These are phyloP conservation scores for Orchestes rusci DNA, from an alignment of 2,888 invertebrate genomes.

Conservation along the genomic window DNA sequence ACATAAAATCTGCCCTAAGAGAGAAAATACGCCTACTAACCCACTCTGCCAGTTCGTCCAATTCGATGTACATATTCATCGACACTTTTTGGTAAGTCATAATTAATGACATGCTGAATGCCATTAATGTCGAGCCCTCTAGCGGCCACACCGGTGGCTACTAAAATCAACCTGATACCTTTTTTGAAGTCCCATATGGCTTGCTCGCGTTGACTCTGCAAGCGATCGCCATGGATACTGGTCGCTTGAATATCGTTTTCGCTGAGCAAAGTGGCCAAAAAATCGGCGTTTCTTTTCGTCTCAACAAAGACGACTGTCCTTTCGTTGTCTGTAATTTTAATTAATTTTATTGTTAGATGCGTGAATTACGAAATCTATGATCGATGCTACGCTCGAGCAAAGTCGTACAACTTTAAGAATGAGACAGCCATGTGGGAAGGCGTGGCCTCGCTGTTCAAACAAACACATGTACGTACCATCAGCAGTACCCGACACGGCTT, in stretches of 20 bases:
- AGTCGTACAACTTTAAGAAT: too few relatives aligned
- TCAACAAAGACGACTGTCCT: constrained; percentile 84
- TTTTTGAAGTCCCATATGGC: constrained; percentile 46
- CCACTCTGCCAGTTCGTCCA: constrained; percentile 91
- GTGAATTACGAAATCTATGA: too few relatives aligned
- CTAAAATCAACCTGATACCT: constrained; percentile 62
- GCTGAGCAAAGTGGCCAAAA: constrained; percentile 73
- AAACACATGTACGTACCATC: too few relatives aligned
- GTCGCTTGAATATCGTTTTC: constrained; percentile 66
- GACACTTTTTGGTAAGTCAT: constrained; percentile 80
- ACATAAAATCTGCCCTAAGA: constrained; percentile 1
- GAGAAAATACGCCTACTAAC: constrained; percentile 44
- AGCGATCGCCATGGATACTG: constrained; percentile 67
- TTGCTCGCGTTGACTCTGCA: constrained; percentile 65
- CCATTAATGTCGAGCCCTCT: constrained; percentile 86
- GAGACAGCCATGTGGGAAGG: too few relatives aligned
- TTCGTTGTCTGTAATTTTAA: constrained; percentile 33
- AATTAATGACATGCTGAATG: constrained; percentile 85
- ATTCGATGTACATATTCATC: constrained; percentile 95
- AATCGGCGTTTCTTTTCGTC: constrained; percentile 84
- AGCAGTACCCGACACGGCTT: too few relatives aligned
- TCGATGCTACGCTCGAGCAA: too few relatives aligned
- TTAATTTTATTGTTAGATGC: too few relatives aligned
- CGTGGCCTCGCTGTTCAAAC: too few relatives aligned
- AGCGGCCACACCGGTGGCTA: constrained; percentile 93